Conservation (phyloP, 2,888 invertebrate genomes). For the Terebella lapidaria region DNA sequence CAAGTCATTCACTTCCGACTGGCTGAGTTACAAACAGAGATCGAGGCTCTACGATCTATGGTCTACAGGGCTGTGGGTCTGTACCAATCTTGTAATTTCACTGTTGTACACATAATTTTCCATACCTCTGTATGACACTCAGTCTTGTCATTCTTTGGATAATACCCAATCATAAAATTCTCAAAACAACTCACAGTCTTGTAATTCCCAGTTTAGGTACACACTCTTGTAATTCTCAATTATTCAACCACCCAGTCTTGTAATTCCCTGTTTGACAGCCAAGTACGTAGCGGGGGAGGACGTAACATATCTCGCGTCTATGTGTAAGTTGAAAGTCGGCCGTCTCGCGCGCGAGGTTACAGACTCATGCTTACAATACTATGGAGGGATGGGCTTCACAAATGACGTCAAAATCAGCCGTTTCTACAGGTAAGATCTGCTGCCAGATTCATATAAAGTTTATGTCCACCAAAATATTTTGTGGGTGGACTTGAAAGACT, state of each 20-base stretch:
- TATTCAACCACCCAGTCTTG: not conserved
- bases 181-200: too few relatives aligned
- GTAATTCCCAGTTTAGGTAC: too few relatives aligned
- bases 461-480: not conserved
- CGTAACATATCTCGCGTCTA: constrained; percentile 58
- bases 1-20: constrained; percentile 57
- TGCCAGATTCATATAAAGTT: not conserved
- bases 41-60: constrained; percentile 56
- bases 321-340: constrained; percentile 59
- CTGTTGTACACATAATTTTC: too few relatives aligned
- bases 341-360: constrained; percentile 55
- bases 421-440: constrained; percentile 39
- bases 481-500: not conserved
- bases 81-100: constrained; percentile 24
- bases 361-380: constrained; percentile 60
- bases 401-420: constrained; percentile 54
- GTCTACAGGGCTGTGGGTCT: constrained; percentile 55
- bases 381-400: constrained; percentile 61
- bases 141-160: not conserved
- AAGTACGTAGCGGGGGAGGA: constrained; percentile 54
- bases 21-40: constrained; percentile 58
- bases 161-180: too few relatives aligned
- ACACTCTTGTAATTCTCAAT: too few relatives aligned
- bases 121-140: not conserved
- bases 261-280: constrained; percentile 42